Evolutionary conservation across 2,113 vertebrate genomes (phyloP).

Genomic region (Seriola rivoliana): DNA sequence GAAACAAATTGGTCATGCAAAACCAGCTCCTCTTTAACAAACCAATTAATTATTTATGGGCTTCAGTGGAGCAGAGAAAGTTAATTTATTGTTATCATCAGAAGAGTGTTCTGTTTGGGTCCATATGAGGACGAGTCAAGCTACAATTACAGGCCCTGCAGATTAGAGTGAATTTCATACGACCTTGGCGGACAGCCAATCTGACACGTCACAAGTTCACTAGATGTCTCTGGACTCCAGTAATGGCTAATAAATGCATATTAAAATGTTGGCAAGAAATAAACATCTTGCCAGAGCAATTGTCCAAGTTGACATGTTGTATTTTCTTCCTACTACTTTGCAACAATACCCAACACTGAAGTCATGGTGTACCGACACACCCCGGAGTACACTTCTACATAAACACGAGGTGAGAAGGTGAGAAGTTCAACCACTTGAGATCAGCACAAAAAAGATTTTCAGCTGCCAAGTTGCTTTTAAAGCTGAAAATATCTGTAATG

Average conservation of each 20-base stretch:
- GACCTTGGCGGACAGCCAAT: conserved; percentile 23
- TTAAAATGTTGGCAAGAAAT: neutral
- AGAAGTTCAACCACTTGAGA: neutral
- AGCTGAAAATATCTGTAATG: neutral
- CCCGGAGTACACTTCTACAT: neutral
- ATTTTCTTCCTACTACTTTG: no score
- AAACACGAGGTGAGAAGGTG: neutral
- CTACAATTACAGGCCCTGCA: conserved; percentile 62
- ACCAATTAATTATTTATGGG: conserved; percentile 86
- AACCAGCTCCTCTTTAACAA: conserved; percentile 76
- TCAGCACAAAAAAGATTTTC: neutral
- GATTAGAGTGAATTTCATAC: conserved; percentile 46
- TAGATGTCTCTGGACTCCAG: conserved; percentile 5
- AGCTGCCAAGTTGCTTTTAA: neutral
- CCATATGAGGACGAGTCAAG: conserved; percentile 46
- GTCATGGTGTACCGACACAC: neutral
- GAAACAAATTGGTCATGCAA: conserved; percentile 76
- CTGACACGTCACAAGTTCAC: conserved; percentile 32
- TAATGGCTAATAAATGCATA: neutral
- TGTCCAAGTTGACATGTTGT: neutral
- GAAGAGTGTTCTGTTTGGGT: conserved; percentile 74
- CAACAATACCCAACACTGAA: neutral
- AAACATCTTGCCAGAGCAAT: neutral
- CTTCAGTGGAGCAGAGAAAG: conserved; percentile 82
- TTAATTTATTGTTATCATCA: conserved; percentile 87